These are phyloP conservation scores for Tachycineta bicolor DNA, from an alignment of 2,113 vertebrate species.

Conservation along the genomic window DNA sequence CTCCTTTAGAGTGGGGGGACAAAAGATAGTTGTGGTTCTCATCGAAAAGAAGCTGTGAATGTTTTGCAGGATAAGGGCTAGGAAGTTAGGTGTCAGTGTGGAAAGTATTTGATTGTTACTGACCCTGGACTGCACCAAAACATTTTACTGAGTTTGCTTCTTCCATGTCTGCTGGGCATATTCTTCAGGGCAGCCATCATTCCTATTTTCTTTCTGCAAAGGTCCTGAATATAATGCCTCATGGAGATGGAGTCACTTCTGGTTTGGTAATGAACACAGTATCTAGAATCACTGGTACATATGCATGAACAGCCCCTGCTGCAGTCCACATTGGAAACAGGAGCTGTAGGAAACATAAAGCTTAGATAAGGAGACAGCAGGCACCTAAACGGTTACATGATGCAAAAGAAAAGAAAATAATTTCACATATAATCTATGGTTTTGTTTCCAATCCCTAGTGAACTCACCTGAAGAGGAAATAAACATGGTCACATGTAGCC, in stretches of 20 bases:
- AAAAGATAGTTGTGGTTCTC: neutral
- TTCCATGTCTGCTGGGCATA: neutral
- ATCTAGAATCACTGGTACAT: neutral
- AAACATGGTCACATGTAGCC: neutral
- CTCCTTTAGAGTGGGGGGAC: accelerated
- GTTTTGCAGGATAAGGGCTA: neutral
- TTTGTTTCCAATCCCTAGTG: neutral
- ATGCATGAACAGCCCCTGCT: neutral
- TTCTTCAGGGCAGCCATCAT: neutral
- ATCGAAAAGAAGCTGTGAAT: neutral
- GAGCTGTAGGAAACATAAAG: neutral
- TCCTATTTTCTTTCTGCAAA: neutral
- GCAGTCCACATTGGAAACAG: neutral
- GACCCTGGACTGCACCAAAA: neutral
- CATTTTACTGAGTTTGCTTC: neutral
- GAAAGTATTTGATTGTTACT: neutral
- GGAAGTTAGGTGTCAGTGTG: neutral
- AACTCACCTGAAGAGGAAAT: neutral
- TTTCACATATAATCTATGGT: neutral
- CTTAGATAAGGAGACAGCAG: neutral
- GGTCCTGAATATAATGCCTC: neutral
- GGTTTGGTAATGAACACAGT: neutral
- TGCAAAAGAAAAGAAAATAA: neutral
- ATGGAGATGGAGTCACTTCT: neutral
- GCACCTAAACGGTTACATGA: neutral